Percentiles rank a stretch among this genome's conserved stretches.
Evolutionary conservation across 2,888 invertebrate species (phyloP).

Genomic region (Tinea trinotella): DNA sequence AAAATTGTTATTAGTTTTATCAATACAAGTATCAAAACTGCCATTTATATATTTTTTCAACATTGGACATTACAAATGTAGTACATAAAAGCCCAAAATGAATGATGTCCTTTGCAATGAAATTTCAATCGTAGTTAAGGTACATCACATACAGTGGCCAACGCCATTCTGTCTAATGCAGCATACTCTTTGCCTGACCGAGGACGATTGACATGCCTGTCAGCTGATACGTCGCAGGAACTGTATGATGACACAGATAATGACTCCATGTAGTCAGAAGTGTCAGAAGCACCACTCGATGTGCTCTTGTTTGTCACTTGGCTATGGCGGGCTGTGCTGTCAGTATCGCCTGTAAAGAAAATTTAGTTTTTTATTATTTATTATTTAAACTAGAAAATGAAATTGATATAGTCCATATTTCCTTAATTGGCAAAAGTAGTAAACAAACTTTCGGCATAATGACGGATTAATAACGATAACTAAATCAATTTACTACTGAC

Average conservation of each 20-base stretch:
- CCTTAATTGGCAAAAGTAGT: too few relatives aligned
- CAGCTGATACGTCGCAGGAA: slow-evolving; percentile 74
- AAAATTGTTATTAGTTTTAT: too few relatives aligned
- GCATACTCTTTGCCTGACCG: slow-evolving; percentile 60
- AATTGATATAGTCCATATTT: too few relatives aligned
- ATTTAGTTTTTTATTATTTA: neutral
- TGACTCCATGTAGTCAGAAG: slow-evolving; percentile 83
- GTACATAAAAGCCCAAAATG: too few relatives aligned
- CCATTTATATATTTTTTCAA: too few relatives aligned
- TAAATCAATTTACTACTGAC: too few relatives aligned
- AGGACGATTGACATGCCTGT: slow-evolving; percentile 54
- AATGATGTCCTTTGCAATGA: too few relatives aligned
- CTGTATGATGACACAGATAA: slow-evolving; percentile 79
- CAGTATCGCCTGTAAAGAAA: slow-evolving; percentile 50
- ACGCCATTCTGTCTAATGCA: slow-evolving; percentile 28
- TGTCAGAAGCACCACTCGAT: slow-evolving; percentile 80
- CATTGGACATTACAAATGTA: too few relatives aligned
- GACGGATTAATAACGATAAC: too few relatives aligned
- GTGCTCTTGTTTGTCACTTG: slow-evolving; percentile 74
- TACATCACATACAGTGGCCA: slow-evolving; percentile 34
- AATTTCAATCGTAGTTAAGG: neutral
- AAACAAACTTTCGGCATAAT: too few relatives aligned
- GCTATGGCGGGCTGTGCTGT: slow-evolving; percentile 64
- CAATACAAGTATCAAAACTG: too few relatives aligned
- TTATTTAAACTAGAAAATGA: neutral